Evolutionary conservation across 2,113 vertebrate species (phyloP), one percentile per base, ranked within the genome.

Genomic region (Neolamprologus tretocephalus): DNA sequence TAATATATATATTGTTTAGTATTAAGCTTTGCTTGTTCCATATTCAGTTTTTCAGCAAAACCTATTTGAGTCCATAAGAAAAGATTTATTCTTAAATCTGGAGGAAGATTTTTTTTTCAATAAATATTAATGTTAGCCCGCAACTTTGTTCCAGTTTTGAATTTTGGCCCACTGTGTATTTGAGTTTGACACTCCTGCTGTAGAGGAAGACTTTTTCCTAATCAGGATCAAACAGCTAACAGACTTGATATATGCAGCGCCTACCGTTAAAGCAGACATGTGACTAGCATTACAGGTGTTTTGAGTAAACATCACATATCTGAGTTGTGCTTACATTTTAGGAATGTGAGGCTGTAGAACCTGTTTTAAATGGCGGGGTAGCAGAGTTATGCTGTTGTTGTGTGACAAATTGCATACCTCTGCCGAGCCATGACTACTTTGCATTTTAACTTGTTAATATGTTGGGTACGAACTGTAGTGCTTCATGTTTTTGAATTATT

Each of bases 271-370:
- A 49, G 11, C 16, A 42, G 47, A 35, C 14, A 42, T 55, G 21
- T 81, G 42, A 16, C 14, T 35, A 53, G 47, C 7, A 33, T 35
- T 80, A 58, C 63, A 82, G 84, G 79, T 89, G 82, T 83, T 92
- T 89, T 73, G 88, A 79, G 89, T 89, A 94, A 94, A 92, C 81
- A 87, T 87, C 31, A 73, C 84, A 58, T 79, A 35, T 33, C 21
- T 86, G 80, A 84, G 84, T 63, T 83, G 35, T 53, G 57, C 58
- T 92, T 80, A 58, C 37, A 21, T 78, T 8, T 58, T 17, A 85
- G 51, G 84, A 90, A 87, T 88, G 82, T 83, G 37, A 6, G 47
- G 66, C 68, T 82, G 86, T 87, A 40, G n/a, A 92, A 89, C 94
- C 87, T 4, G 92, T 95, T 95, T 90, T 81, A 91, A 92, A 91